Evolutionary conservation across 2,797 vertebrate species (phyloP).

Genomic region (Xiphophorus birchmanni): DNA sequence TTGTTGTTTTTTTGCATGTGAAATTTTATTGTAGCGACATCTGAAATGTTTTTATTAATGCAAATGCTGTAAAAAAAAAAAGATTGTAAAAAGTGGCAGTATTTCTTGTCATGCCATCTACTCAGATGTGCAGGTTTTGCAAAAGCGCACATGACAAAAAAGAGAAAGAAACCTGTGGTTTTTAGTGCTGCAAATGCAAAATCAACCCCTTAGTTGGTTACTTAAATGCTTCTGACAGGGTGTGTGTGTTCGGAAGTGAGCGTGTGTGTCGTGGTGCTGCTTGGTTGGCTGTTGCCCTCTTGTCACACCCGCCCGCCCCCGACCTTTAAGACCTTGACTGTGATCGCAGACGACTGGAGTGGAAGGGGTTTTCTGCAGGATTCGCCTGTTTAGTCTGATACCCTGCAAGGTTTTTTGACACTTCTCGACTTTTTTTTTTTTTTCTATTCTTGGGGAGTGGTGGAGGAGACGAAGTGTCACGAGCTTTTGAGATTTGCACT

Average conservation of each 20-base stretch:
- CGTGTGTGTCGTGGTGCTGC: not conserved
- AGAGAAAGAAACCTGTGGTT: constrained; percentile 2
- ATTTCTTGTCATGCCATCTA: not conserved
- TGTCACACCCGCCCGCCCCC: constrained; percentile 26
- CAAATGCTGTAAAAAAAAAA: not conserved
- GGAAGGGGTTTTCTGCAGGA: constrained; percentile 9
- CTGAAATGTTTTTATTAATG: not conserved
- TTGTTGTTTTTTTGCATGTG: not conserved
- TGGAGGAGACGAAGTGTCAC: constrained; percentile 1
- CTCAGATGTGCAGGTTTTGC: not conserved
- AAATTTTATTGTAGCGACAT: not conserved
- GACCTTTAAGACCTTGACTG: constrained; percentile 43
- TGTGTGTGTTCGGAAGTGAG: constrained; percentile 26
- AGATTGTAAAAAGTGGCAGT: too few species aligned
- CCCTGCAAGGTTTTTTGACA: constrained; percentile 4
- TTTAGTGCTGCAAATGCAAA: constrained; percentile 29
- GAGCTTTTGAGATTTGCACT: constrained; percentile 12
- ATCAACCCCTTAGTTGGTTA: constrained; percentile 6
- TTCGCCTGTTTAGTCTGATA: constrained; percentile 38
- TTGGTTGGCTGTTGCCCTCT: constrained; percentile 3
- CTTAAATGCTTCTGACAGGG: constrained; percentile 39
- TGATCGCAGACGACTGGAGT: constrained; percentile 51
- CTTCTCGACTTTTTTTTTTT: not conserved
- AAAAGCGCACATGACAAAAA: not conserved
- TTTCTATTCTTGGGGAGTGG: constrained; percentile 6